Evolutionary conservation across 1,140 invertebrate genomes (phyloP).

Genomic region (Ladona fulva): DNA sequence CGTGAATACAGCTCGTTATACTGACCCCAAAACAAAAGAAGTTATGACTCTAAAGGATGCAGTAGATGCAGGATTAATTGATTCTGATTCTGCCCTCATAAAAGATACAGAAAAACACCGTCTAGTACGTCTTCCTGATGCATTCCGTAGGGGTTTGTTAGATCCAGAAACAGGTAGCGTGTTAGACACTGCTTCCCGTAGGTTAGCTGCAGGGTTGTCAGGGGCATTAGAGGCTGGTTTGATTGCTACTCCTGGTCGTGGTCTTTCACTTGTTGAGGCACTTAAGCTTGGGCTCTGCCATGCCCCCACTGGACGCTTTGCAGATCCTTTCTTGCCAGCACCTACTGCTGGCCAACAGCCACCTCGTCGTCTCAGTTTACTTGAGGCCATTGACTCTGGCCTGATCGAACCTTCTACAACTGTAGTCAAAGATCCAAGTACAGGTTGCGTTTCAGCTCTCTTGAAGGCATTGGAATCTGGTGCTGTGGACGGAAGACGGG

Average conservation of each 20-base stretch:
- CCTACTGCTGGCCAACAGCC: constrained; percentile 54
- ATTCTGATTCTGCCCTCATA: constrained; percentile 76
- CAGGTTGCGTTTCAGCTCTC: constrained; percentile 63
- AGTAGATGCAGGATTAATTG: constrained; percentile 67
- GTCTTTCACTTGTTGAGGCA: constrained; percentile 70
- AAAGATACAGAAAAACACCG: constrained; percentile 77
- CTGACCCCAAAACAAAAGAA: constrained; percentile 60
- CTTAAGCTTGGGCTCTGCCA: constrained; percentile 76
- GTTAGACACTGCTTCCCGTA: constrained; percentile 69
- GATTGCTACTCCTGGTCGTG: constrained; percentile 61
- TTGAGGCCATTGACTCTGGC: constrained; percentile 63
- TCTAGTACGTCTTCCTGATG: constrained; percentile 74
- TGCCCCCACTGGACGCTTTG: constrained; percentile 63
- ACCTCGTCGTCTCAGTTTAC: constrained; percentile 53
- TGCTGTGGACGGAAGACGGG: constrained; percentile 63
- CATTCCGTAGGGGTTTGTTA: constrained; percentile 74
- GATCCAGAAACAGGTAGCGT: constrained; percentile 79
- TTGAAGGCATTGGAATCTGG: constrained; percentile 66
- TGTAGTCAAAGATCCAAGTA: constrained; percentile 69
- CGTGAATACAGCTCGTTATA: constrained; percentile 60
- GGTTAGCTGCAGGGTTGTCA: constrained; percentile 55
- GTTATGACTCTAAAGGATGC: constrained; percentile 75
- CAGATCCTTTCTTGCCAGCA: constrained; percentile 65
- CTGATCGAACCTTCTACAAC: constrained; percentile 77
- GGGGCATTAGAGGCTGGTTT: constrained; percentile 67